Base-by-base conservation (phyloP, 1,140 invertebrate genomes). In the Adoxophyes honmai region DNA sequence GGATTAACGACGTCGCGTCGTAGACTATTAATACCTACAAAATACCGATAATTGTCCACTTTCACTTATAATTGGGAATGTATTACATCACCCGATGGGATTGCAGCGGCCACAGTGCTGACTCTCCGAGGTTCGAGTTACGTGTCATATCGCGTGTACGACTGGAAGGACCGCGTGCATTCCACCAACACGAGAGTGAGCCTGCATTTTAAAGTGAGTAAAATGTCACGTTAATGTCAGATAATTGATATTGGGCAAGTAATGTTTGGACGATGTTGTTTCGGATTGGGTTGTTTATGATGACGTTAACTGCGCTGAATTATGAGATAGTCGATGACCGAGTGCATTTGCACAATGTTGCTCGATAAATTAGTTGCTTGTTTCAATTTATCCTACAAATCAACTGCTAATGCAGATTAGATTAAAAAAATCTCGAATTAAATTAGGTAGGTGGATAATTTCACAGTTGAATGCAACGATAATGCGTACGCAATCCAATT, bases 121-220 rank as follows among this genome's bases (percentile, higher is more conserved):
- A 98, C 97, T 0, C 85, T 98, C 8, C 91, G 95, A 61, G 97
- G 97, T 0, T 97, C 96, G 53, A 97, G 97, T 18, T 98, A 96
- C 89, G 93, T 98, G 0, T 97, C 96, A 0, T 98, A 98, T 82
- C 91, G 96, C 52, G 95, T 98, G 10, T 98, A 98, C 78, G 95
- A 97, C 71, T 97, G 96, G 94, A 96, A 96, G 78, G 96, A 98
- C 84, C 91, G 95, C 36, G 94, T 97, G 7, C 95, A 98, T 77
- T 96, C 96, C 0, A 94, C 96, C 15, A 93, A 93, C 6, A 97
- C 95, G 60, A 91, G 95, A 64, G 95, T 98, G 57, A 97, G 96
- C 73, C 88, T 98, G 60, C 92, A 95, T 73, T 98, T 98, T 81
- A 96, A 96, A 91, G 94, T 95, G 91, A 80, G 63, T 48, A 1